Evolutionary conservation across 2,888 invertebrate species (phyloP), one percentile per base, ranked within the genome.

Genomic region (Plagodis pulveraria): DNA sequence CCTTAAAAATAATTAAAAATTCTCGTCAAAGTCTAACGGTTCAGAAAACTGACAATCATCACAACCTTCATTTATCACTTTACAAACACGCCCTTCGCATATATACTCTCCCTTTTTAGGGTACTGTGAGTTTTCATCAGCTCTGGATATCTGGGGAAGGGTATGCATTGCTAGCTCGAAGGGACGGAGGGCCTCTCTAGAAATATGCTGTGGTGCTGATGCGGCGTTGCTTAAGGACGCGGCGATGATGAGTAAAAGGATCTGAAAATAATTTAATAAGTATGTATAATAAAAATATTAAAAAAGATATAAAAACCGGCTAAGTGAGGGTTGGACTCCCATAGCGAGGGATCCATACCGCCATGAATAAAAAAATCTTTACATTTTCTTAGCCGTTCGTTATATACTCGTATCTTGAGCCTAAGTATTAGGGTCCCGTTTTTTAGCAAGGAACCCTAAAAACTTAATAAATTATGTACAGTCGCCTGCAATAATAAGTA

Each of bases 91-190:
- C 0, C 66, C 72, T 42, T 74, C 74, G 47, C 86, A 86, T 0
- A 69, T 61, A 33, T 73, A 76, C 42, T 87, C 85, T 2, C 87
- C 87, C 52, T 87, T 86, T 6, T 80, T 66, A 0, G 86, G 84
- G 46, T 71, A 74, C 35, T 77, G 71, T 0, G 75, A 68, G 34
- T 43, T 56, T 10, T 22, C 22, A 22, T 22, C 38, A 6, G 38
- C 5, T 63, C 71, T n/a, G 80, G 78, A 0, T 74, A 86, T 80
- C 46, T 81, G 74, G 59, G 85, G 80, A 0, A 87, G 78, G 41
- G 79, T 78, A 50, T 81, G 51, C 73, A 82, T 77, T 2, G 74
- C 62, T 0, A 76, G 72, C 48, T 85, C 85, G 35, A 72, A 67
- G 5, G 73, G 59, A 0, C 68, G 68, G 0, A 73, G 33, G 22